Base-by-base conservation (phyloP, 2,888 invertebrate species). In the Chymomyza fuscimana region DNA sequence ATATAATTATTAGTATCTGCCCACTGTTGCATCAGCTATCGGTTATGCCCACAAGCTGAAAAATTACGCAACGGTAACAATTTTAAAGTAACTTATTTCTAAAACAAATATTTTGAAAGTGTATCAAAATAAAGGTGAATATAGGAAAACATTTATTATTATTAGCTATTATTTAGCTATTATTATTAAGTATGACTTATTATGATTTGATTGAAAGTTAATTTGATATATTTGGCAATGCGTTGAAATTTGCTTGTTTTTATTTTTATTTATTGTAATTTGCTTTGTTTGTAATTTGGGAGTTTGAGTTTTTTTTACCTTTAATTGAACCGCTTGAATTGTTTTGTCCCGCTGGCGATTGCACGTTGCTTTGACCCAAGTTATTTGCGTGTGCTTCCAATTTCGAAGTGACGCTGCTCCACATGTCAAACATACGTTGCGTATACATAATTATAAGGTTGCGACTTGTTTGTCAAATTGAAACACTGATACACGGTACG, bases 371-470 rank as follows among this genome's bases (percentile, higher is more conserved):
- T 87, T 92, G 92, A 86, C 92, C 91, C 86, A 92, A 87, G 79
- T 91, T 92, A 85, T 91, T 92, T 72, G 92, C 91, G 90, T 92
- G 92, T 79, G 92, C 92, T 91, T 92, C 92, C 89, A 92, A 87
- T 90, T 92, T 92, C 86, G 92, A 92, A 88, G 92, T 92, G 83
- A 92, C 92, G 87, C 91, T 92, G 89, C 91, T 92, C 92, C 92
- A 92, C 92, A 92, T 92, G 89, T 92, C 92, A 91, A 92, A 92
- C 92, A 92, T 92, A 88, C 92, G 91, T 91, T 92, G 91, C 89
- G 92, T 92, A 91, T 92, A 92, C 92, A 92, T 92, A 90, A 90
- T 91, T 89, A 82, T 76, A 46, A 46, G 10, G 51, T 67, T 67
- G 50, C 52, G 51, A 58, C 61, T 63, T 65, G 64, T 29, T 65